A percentile compares a stretch with the other conserved stretches of the same genome.
These are phyloP conservation scores for Pantherophis guttatus DNA, from an alignment of 2,113 vertebrate species.

Conservation along the genomic window DNA sequence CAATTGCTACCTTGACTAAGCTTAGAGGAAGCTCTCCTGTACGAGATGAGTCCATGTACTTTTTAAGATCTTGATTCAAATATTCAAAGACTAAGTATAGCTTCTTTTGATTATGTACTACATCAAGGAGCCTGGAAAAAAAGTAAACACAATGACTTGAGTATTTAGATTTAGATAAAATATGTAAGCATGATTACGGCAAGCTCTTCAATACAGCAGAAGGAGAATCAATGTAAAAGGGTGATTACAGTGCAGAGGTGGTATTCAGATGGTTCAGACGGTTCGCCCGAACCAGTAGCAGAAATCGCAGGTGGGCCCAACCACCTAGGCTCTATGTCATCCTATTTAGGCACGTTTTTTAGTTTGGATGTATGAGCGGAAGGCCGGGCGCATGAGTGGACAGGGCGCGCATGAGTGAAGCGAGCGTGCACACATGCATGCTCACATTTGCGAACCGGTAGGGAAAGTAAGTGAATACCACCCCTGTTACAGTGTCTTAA, in stretches of 20 bases:
- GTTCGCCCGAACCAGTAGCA: no score
- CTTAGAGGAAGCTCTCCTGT: constrained; percentile 53
- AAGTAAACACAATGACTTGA: fast-evolving
- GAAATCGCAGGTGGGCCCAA: no score
- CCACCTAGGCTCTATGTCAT: no score
- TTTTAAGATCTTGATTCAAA: constrained; percentile 75
- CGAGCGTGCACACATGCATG: no score
- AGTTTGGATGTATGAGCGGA: no score
- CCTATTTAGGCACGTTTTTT: no score
- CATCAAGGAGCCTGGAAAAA: constrained; percentile 71
- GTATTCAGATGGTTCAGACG: no score
- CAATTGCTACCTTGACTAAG: constrained; percentile 59
- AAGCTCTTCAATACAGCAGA: not conserved
- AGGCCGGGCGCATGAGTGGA: no score
- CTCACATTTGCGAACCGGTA: no score
- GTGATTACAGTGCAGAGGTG: not conserved
- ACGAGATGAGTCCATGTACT: constrained; percentile 67
- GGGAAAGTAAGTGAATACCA: no score
- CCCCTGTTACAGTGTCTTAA: not conserved
- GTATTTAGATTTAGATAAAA: not conserved
- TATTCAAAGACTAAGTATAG: constrained; percentile 78
- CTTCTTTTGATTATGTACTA: constrained; percentile 71
- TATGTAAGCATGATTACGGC: not conserved
- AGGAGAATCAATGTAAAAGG: not conserved
- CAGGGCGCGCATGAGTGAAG: no score